A percentile compares a stretch with the other conserved stretches of the same genome.
phyloP scores from a whole-genome alignment of 1,140 invertebrate species.

The Neomicropteryx cornuta region DNA sequence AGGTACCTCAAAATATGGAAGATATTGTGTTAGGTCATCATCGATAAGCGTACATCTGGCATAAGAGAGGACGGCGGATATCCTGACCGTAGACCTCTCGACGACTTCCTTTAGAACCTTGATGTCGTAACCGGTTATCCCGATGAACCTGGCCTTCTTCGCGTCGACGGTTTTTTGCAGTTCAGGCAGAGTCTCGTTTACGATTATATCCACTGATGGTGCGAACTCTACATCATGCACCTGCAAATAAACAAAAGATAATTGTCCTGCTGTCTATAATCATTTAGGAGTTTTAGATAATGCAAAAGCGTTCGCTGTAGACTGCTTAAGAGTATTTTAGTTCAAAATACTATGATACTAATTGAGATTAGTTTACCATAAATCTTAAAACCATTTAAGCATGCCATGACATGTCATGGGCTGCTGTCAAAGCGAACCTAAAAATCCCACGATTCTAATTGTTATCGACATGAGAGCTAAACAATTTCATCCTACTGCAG shows the following conservation, averaged over 20 bases:
- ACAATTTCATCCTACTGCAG: too few species aligned
- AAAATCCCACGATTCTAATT: too few species aligned
- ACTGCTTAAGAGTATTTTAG: too few species aligned
- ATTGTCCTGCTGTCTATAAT: background rate
- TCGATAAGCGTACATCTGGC: conserved; percentile 71
- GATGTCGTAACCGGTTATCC: conserved; percentile 81
- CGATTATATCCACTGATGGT: conserved; percentile 58
- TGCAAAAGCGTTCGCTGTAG: too few species aligned
- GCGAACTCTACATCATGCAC: conserved; percentile 89
- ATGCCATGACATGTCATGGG: too few species aligned
- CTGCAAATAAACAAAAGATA: conserved; percentile 36
- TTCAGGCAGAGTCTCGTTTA: conserved; percentile 79
- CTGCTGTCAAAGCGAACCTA: too few species aligned
- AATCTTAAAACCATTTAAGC: too few species aligned
- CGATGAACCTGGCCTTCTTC: conserved; percentile 75
- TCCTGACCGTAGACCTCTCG: conserved; percentile 51
- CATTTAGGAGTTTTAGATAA: background rate
- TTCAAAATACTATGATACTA: too few species aligned
- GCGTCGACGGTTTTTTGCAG: conserved; percentile 58
- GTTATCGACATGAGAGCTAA: too few species aligned
- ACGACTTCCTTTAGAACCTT: conserved; percentile 61
- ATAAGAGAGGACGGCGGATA: conserved; percentile 69
- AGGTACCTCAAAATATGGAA: conserved; percentile 67
- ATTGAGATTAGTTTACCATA: too few species aligned
- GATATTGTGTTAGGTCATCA: conserved; percentile 58